Conservation (phyloP, 2,113 vertebrate genomes). For the Panthera leo region DNA sequence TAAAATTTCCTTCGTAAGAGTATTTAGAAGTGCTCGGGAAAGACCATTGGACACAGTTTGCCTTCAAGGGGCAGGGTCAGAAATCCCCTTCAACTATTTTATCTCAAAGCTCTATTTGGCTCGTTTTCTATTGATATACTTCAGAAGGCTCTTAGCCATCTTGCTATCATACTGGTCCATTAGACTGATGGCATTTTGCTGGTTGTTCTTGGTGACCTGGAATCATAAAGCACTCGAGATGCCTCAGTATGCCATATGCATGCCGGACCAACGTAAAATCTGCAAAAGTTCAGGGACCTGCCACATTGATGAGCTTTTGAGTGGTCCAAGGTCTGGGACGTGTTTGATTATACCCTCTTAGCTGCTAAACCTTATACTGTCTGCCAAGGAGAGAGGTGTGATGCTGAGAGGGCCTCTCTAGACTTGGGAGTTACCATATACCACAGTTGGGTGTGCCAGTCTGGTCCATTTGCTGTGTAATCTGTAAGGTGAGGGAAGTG, state of each 20-base stretch:
- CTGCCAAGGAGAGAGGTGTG: background rate
- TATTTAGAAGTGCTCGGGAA: background rate
- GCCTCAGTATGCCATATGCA: too few relatives aligned
- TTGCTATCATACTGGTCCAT: background rate
- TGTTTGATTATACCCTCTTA: background rate
- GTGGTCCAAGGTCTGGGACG: background rate
- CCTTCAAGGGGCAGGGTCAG: background rate
- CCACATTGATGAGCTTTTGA: background rate
- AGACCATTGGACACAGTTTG: background rate
- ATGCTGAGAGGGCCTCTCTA: too few relatives aligned
- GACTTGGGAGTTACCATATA: background rate
- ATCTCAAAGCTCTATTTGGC: background rate
- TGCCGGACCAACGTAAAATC: background rate
- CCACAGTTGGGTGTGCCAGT: background rate
- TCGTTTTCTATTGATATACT: background rate
- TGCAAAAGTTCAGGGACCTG: background rate
- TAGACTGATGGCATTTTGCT: background rate
- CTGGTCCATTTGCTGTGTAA: background rate
- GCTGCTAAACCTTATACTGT: background rate
- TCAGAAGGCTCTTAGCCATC: background rate
- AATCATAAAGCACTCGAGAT: background rate
- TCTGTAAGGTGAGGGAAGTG: background rate
- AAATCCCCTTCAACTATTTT: background rate
- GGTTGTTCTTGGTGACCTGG: background rate
- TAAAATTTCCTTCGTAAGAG: background rate